Base-by-base conservation (phyloP, 1,140 invertebrate genomes). In the Dendroctonus ponderosae region DNA sequence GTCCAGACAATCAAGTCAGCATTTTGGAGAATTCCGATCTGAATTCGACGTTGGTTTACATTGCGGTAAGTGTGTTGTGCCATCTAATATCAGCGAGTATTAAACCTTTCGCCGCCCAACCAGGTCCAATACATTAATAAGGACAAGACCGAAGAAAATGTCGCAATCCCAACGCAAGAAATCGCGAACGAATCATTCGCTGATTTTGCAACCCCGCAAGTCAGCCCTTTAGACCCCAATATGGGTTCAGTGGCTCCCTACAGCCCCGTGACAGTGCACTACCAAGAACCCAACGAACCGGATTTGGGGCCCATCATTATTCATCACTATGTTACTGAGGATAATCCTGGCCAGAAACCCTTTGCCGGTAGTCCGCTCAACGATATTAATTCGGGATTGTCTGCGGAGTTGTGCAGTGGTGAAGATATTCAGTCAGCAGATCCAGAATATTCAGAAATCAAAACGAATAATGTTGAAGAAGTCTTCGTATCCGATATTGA, bases 231-330 rank as follows among this genome's bases (percentile, higher is more conserved):
- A 65, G 84, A 86, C 72, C 83, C 84, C 3, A 85, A 85, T 69
- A 84, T 85, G 83, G 82, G 83, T 71, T 84, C 83, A 8, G 78
- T 82, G 7, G 83, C 84, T 0, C 77, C 79, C 62, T 85, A 85
- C 71, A 84, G 82, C 14, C 82, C 83, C 0, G 81, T 83, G 37
- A 11, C 54, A 43, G 50, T 51, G 8, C 57, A 60, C 6, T 83
- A 81, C 43, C 80, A 81, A 14, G 80, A 81, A 59, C 61, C 80
- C 15, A 50, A 79, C 41, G 50, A 66, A 46, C 39, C 12, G 46
- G 79, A 83, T 9, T 84, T 81, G 60, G 84, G 82, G 71, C 81
- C 83, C 7, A 80, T 84, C 12, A 81, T 84, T 52, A 81, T 84
- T 46, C 76, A 81, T 6, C 82, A 83, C 67, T 67, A 74, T 50